These are phyloP conservation scores for Leptodactylus fuscus DNA, from an alignment of 2,113 vertebrate species.

Conservation along the genomic window DNA sequence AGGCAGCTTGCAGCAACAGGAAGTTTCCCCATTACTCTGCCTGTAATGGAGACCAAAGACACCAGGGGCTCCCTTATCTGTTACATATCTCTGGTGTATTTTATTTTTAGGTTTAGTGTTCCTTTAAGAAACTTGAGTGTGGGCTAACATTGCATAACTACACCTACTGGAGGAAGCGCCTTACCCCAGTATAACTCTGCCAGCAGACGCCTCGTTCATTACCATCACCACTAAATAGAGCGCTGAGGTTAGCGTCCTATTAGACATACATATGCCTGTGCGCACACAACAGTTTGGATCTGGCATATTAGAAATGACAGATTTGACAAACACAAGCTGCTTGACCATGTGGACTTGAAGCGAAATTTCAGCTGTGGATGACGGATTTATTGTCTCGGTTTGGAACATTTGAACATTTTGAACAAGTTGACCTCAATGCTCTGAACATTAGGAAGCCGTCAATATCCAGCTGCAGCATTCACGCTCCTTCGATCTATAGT, in stretches of 20 bases:
- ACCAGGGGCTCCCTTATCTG: too few species aligned
- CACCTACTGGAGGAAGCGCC: not conserved
- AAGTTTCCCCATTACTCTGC: too few species aligned
- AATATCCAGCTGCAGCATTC: not conserved
- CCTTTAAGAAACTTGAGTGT: too few species aligned
- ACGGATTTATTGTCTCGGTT: not conserved
- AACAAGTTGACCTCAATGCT: not conserved
- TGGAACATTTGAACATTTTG: not conserved
- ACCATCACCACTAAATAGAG: not conserved
- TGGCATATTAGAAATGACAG: not conserved
- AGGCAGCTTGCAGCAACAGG: too few species aligned
- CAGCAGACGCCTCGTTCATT: not conserved
- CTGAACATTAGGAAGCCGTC: not conserved
- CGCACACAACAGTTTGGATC: not conserved
- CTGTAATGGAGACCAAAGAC: too few species aligned
- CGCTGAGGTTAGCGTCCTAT: not conserved
- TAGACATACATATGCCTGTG: not conserved
- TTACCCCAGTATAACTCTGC: not conserved
- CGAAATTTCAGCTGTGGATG: not conserved
- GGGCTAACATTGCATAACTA: not conserved
- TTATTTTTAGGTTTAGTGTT: too few species aligned
- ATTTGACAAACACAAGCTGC: slow-evolving; percentile 29
- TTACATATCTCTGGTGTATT: too few species aligned
- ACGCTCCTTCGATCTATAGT: not conserved
- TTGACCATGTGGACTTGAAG: slow-evolving; percentile 9